Base-by-base conservation (phyloP, 2,113 vertebrate genomes). In the Scomber colias region DNA sequence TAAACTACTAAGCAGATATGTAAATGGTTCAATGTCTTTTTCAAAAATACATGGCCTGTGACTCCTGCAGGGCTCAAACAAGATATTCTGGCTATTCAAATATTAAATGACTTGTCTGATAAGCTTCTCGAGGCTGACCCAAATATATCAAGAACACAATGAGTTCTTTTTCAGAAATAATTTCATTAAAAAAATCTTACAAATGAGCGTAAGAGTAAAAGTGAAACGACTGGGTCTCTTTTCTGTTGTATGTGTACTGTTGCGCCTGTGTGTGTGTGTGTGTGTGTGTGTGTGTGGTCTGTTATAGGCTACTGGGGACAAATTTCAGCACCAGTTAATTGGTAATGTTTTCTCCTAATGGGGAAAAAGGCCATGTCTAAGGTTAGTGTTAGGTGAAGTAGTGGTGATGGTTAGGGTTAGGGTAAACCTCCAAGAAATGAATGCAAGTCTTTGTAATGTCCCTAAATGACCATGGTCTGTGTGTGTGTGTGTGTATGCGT, bases 151-250 rank as follows among this genome's bases (percentile, higher is more conserved):
- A 31, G 3, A 49, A 60, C n/a, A 44, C 8, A 54, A 60, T 17
- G 5, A 61, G 7, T 27, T 44, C 12, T 9, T 31, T n/a, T 27
- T 50, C 15, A 19, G 3, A 30, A 77, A 74, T 24, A 4, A 49
- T 19, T 21, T 54, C n/a, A 16, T 45, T 40, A 40, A 9, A 50
- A 27, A 83, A 35, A 60, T 7, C 55, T 49, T 27, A 68, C 6
- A 6, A 27, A 48, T 2, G 2, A 53, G 11, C n/a, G 35, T 40
- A 40, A 40, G 60, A 53, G 11, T 40, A 35, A 70, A 63, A 65
- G 11, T n/a, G 4, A 45, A 27, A 27, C 24, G 30, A 63, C 82
- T 44, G 21, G 21, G 54, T 55, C 24, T 75, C 11, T 56, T 75
- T 80, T 48, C 45, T 76, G 35, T 27, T 27, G 24, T 3, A 27